Base-by-base conservation (phyloP, 1,140 invertebrate genomes). In the Phymorhynchus buccinoides region DNA sequence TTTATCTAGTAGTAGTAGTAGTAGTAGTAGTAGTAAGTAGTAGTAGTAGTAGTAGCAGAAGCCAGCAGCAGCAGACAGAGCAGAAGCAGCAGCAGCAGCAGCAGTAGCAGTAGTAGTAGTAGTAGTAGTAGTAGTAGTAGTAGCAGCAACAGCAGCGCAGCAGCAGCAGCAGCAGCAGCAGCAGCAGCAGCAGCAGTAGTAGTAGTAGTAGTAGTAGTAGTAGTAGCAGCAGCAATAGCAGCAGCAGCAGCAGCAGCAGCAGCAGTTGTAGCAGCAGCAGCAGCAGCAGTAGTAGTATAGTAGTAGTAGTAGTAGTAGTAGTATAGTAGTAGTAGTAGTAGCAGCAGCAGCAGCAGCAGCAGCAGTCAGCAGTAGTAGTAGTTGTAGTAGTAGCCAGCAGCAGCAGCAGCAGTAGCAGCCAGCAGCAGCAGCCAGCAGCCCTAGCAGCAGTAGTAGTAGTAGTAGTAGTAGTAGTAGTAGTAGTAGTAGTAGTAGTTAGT, bases 401-500 rank as follows among this genome's bases (percentile, higher is more conserved):
- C 42, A 79, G 77, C 42, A 79, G 52, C 52, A 56, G 52, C 52
- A n/a, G n/a, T n/a, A n/a, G n/a, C n/a, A n/a, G n/a, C n/a, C n/a
- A n/a, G n/a, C n/a, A n/a, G n/a, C n/a, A 56, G 52, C 52, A 56
- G 52, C 52, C 42, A 56, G 52, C 52, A 56, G 52, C 52, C 12
- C 32, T 79, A 79, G 77, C 42, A 79, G 77, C 42, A 79, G 77
- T 41, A 79, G 77, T 79, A 79, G 77, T 79, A 39, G 77, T 79
- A 39, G 77, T 41, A 79, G 77, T 79, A 79, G 77, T 79, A 79
- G n/a, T 79, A 79, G 77, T 79, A 79, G 77, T 79, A 37, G 77
- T 79, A 79, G 77, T 79, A 79, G 77, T 79, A 79, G 77, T 79
- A n/a, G n/a, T n/a, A n/a, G n/a, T n/a, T n/a, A n/a, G n/a, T n/a